phyloP scores from a whole-genome alignment of 2,797 vertebrate species.

The Morelia viridis region DNA sequence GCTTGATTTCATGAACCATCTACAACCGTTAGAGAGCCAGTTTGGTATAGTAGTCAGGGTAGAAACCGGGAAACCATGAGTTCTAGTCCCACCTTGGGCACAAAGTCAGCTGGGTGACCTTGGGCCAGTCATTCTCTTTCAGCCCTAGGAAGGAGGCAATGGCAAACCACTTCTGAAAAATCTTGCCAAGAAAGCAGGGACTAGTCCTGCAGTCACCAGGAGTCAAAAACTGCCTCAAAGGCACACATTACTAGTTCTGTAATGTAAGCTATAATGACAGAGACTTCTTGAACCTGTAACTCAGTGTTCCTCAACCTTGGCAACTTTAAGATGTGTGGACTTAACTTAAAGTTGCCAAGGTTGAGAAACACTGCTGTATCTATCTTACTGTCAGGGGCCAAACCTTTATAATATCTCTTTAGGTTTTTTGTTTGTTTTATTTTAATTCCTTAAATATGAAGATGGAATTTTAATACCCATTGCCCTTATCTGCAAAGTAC shows the following conservation, averaged over 20 bases:
- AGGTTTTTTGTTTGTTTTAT: conserved; percentile 24
- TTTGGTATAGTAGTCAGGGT: not conserved
- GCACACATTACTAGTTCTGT: conserved; percentile 25
- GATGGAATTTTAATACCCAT: conserved; percentile 69
- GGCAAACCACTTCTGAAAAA: not conserved
- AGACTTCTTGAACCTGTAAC: conserved; percentile 38
- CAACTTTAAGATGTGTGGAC: too few relatives aligned
- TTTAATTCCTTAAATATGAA: conserved; percentile 51
- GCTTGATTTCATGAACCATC: conserved; percentile 45
- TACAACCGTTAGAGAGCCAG: conserved; percentile 13
- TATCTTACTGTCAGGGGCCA: conserved; percentile 60
- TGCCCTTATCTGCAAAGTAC: conserved; percentile 62
- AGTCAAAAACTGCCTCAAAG: not conserved
- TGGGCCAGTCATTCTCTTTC: not conserved
- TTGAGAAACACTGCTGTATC: conserved; percentile 43
- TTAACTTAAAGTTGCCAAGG: not conserved
- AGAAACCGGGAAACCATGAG: not conserved
- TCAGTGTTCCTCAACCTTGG: not conserved
- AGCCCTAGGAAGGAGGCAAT: not conserved
- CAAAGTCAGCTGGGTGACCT: not conserved
- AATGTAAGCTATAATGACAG: conserved; percentile 60
- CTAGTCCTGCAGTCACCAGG: not conserved
- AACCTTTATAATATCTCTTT: conserved; percentile 54
- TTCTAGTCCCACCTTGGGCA: not conserved
- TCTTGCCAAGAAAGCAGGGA: not conserved